Evolutionary conservation across 2,888 invertebrate species (phyloP), one percentile per base, ranked within the genome.

Genomic region (Balanococcus diminutus): DNA sequence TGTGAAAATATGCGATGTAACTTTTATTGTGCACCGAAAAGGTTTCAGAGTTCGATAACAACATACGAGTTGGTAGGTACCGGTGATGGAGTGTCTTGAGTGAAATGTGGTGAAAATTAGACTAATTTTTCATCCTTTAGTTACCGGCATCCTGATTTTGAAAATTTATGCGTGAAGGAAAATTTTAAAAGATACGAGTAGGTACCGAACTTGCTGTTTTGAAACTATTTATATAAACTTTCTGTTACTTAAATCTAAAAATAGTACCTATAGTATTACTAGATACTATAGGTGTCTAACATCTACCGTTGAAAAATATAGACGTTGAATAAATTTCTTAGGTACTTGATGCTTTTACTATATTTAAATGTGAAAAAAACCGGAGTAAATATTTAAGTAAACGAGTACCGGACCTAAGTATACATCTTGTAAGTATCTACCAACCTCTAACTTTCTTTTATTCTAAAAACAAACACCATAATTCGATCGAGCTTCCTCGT

Each of bases 41-140:
- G 61, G 25, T 46, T 51, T 14, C 28, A 67, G 61, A 67, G 25
- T 67, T 67, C 61, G 61, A 67, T 67, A 51, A 51, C 4, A 67
- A 67, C 6, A 28, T 28, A 67, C 25, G 28, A 67, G n/a, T n/a
- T n/a, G n/a, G n/a, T n/a, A n/a, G n/a, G 61, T 67, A 28, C 25
- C 22, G n/a, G 61, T 67, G 61, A 67, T 28, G 28, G 28, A 28
- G 61, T 67, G 61, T 67, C n/a, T 67, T 28, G 61, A 25, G 61
- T 25, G 61, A 67, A 67, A 67, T 28, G 61, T 67, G 61, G 9
- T 28, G 28, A 67, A 67, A 67, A 67, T 67, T 67, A 2, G 11
- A 1, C 28, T 67, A 67, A 67, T 67, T 67, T 67, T 67, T 67
- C 61, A 67, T 67, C 61, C 28, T 67, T 67, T 67, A 56, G 56